Evolutionary conservation across 1,140 invertebrate genomes (phyloP).

Genomic region (Aphis gossypii): DNA sequence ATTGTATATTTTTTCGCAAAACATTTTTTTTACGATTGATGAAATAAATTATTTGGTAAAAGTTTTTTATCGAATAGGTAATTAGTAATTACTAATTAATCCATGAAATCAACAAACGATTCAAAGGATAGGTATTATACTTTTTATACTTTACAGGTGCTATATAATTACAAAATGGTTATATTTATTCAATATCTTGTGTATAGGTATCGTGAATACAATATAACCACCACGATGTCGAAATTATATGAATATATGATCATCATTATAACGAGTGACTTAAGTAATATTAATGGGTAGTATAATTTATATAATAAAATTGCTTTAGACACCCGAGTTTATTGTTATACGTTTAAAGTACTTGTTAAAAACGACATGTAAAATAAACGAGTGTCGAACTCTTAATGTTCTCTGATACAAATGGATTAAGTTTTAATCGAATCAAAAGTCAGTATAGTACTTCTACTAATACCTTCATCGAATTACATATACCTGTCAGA

Average conservation of each 20-base stretch:
- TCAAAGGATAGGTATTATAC: background rate
- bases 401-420: background rate
- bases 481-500: background rate
- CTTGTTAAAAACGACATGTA: background rate
- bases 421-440: slow-evolving; percentile 29
- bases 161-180: background rate
- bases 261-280: background rate
- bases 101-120: background rate
- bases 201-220: background rate
- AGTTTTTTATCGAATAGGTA: background rate
- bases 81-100: too few species aligned
- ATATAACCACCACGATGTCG: background rate
- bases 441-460: slow-evolving; percentile 2
- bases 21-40: background rate
- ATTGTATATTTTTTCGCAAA: background rate
- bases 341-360: background rate
- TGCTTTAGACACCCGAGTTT: background rate
- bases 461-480: background rate
- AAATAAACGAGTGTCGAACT: background rate
- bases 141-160: too few species aligned
- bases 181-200: background rate
- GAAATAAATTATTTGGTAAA: background rate
- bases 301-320: background rate
- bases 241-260: background rate
- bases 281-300: background rate